Evolutionary conservation across 2,113 vertebrate species (phyloP).

Genomic region (Ginglymostoma cirratum): DNA sequence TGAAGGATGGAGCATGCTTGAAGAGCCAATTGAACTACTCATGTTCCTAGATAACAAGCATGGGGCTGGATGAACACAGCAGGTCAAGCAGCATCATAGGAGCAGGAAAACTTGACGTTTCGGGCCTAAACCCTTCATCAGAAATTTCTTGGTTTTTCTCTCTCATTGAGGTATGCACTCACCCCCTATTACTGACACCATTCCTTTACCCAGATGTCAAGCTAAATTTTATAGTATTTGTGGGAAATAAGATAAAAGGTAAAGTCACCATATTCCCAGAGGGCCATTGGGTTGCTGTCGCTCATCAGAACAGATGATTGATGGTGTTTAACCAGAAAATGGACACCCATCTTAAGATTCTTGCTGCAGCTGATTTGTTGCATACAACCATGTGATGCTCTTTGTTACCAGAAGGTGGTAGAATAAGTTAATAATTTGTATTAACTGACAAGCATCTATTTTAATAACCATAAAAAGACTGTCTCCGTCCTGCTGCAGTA

Average conservation of each 20-base stretch:
- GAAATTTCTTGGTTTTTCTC: neutral
- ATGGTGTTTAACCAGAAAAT: too few species aligned
- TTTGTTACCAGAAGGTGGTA: neutral
- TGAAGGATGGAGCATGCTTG: too few species aligned
- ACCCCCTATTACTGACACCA: neutral
- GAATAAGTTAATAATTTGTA: neutral
- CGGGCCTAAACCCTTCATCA: too few species aligned
- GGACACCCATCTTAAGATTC: neutral
- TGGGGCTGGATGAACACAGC: too few species aligned
- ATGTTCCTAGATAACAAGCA: too few species aligned
- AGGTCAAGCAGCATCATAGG: too few species aligned
- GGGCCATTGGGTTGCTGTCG: too few species aligned
- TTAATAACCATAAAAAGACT: neutral
- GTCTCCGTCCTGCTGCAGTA: too few species aligned
- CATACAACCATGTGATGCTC: neutral
- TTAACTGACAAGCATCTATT: neutral
- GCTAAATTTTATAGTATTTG: neutral
- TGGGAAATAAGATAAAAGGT: neutral
- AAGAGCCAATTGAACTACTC: too few species aligned
- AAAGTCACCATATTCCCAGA: too few species aligned
- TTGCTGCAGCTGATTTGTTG: neutral
- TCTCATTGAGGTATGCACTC: neutral
- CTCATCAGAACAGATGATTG: too few species aligned
- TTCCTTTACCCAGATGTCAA: neutral
- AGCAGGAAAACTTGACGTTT: too few species aligned